phyloP scores from a whole-genome alignment of 2,113 vertebrate species.

The Pleuronectes platessa region DNA sequence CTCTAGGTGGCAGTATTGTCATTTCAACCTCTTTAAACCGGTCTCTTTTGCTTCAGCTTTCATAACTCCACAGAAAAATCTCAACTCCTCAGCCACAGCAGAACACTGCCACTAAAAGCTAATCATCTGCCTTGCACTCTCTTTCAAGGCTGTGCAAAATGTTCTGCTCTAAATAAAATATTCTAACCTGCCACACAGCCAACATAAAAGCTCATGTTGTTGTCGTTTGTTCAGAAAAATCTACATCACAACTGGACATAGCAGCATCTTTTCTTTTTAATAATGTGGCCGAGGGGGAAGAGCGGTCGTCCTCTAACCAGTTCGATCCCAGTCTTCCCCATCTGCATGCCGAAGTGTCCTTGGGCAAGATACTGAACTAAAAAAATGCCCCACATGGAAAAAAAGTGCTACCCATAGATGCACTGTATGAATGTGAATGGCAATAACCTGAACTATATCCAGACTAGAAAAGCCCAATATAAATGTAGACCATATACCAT shows the following conservation, averaged over 20 bases:
- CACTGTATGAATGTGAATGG: too few relatives aligned
- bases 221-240: constrained; percentile 2
- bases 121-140: constrained; percentile 19
- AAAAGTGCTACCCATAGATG: too few relatives aligned
- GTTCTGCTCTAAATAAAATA: constrained; percentile 19
- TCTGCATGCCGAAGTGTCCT: too few relatives aligned
- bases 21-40: constrained; percentile 54
- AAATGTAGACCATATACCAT: not conserved
- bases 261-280: not conserved
- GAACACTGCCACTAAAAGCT: constrained; percentile 25
- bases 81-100: constrained; percentile 7
- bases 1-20: constrained; percentile 82
- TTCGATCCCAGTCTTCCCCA: too few relatives aligned
- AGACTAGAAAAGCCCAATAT: too few relatives aligned
- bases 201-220: constrained; percentile 8
- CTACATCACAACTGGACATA: not conserved
- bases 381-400: too few relatives aligned
- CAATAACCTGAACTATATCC: too few relatives aligned
- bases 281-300: too few relatives aligned
- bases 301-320: too few relatives aligned
- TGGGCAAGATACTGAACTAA: too few relatives aligned
- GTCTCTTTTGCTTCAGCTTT: constrained; percentile 38
- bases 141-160: constrained; percentile 6
- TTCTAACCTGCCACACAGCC: not conserved
- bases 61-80: constrained; percentile 25